Evolutionary conservation across 53 echinoderm and acorn worm genomes (phyloP).

Genomic region (Holothuria leucospilota): DNA sequence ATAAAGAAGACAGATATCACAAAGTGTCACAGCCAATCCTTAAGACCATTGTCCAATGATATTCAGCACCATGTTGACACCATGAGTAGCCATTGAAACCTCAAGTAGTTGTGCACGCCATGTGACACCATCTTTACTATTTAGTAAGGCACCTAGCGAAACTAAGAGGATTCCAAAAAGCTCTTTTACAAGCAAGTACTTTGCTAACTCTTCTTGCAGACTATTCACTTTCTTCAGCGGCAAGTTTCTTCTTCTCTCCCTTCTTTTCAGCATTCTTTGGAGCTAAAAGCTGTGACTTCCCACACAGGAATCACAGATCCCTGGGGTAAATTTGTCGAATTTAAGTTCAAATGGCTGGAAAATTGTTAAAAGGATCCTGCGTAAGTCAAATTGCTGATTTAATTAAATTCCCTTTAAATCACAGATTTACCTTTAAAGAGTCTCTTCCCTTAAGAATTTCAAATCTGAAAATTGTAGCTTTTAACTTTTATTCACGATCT

Average conservation of each 20-base stretch:
- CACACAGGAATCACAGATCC: slow-evolving; percentile 32
- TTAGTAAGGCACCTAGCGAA: background rate
- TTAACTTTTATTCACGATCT: background rate
- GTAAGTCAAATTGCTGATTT: slow-evolving; percentile 39
- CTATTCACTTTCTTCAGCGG: too few relatives aligned
- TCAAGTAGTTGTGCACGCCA: slow-evolving; percentile 23
- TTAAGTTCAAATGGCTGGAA: slow-evolving; percentile 40
- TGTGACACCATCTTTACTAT: slow-evolving; percentile 17
- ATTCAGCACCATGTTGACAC: slow-evolving; percentile 27
- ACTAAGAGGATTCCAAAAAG: too few relatives aligned
- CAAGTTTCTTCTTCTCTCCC: background rate
- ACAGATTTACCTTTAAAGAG: background rate
- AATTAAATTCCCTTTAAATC: slow-evolving; percentile 15
- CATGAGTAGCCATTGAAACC: slow-evolving; percentile 22
- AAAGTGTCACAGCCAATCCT: too few relatives aligned
- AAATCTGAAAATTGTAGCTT: slow-evolving; percentile 44
- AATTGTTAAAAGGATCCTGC: slow-evolving; percentile 31
- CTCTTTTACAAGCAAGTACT: too few relatives aligned
- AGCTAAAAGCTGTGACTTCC: slow-evolving; percentile 35
- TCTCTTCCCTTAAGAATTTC: background rate
- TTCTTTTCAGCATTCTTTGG: background rate
- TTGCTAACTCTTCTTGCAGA: too few relatives aligned
- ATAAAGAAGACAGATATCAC: too few relatives aligned
- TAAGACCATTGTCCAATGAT: slow-evolving; percentile 10
- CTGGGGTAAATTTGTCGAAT: slow-evolving; percentile 28